Evolutionary conservation across 2,113 vertebrate genomes (phyloP).

Genomic region (Hypocryptadius cinnamomeus): DNA sequence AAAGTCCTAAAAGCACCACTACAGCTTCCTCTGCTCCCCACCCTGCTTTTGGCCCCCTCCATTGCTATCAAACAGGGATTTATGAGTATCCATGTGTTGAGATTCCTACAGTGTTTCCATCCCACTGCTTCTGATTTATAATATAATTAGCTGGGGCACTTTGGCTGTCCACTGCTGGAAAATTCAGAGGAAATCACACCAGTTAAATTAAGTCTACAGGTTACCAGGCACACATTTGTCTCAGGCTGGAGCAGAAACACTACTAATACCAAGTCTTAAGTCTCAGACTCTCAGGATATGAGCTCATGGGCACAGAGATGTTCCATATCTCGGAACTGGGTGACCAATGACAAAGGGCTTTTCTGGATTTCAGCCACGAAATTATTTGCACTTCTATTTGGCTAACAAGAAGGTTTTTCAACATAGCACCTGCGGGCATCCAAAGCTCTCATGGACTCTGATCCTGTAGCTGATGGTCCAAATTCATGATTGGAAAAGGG

Average conservation of each 20-base stretch:
- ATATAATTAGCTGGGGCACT: slow-evolving; percentile 46
- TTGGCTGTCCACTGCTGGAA: slow-evolving; percentile 50
- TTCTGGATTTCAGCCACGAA: background rate
- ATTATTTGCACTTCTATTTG: background rate
- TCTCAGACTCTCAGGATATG: background rate
- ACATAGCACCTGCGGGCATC: background rate
- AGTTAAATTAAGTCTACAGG: slow-evolving; percentile 52
- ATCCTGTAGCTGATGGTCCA: background rate
- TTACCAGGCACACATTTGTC: slow-evolving; percentile 23
- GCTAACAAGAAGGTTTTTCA: slow-evolving; percentile 9
- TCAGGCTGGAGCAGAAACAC: background rate
- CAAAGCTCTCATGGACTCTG: background rate
- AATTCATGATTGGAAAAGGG: background rate
- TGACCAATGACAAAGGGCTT: background rate
- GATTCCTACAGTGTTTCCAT: slow-evolving; percentile 42
- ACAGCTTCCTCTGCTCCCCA: background rate
- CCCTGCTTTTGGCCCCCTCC: background rate
- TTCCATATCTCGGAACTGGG: background rate
- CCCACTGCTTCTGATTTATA: slow-evolving; percentile 48
- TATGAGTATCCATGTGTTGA: slow-evolving; percentile 5
- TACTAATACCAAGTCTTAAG: background rate
- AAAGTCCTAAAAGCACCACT: slow-evolving; percentile 18
- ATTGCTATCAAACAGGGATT: slow-evolving; percentile 26
- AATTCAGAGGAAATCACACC: slow-evolving; percentile 33
- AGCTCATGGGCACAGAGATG: background rate